A percentile compares a stretch with the other conserved stretches of the same genome.
phyloP scores from a whole-genome alignment of 2,797 vertebrate species.

The Eulemur mongoz region DNA sequence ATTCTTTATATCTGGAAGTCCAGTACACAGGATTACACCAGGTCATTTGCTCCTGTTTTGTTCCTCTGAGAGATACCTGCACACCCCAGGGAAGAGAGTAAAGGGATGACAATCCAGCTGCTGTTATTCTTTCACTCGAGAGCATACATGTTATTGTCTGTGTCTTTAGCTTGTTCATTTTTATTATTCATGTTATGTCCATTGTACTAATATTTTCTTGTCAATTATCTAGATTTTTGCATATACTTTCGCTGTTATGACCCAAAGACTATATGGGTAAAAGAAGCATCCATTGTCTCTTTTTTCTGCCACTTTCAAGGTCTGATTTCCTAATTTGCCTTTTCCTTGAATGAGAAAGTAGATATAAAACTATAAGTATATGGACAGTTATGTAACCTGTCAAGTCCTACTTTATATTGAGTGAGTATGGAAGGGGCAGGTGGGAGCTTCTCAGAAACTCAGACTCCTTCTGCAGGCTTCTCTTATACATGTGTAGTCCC shows the following conservation, averaged over 20 bases:
- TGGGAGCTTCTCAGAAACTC: neutral
- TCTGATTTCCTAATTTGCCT: neutral
- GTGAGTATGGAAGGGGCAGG: neutral
- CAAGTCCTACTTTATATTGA: neutral
- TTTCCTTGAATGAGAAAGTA: neutral
- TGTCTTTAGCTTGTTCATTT: neutral
- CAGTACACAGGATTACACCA: neutral
- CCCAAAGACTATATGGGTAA: neutral
- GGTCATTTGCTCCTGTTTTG: neutral
- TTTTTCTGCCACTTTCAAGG: neutral
- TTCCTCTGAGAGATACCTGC: neutral
- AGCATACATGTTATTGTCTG: neutral
- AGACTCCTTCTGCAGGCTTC: neutral
- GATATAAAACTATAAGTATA: neutral
- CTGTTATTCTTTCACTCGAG: neutral
- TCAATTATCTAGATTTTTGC: neutral
- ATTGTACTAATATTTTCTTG: neutral
- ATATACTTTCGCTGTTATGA: neutral
- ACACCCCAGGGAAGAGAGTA: neutral
- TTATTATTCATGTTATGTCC: neutral
- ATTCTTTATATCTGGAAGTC: neutral
- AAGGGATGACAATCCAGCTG: neutral
- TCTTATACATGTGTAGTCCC: neutral
- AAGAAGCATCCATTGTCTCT: neutral
- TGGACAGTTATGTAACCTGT: neutral